phyloP scores from a whole-genome alignment of 2,888 invertebrate genomes.

The Lagria hirta region DNA sequence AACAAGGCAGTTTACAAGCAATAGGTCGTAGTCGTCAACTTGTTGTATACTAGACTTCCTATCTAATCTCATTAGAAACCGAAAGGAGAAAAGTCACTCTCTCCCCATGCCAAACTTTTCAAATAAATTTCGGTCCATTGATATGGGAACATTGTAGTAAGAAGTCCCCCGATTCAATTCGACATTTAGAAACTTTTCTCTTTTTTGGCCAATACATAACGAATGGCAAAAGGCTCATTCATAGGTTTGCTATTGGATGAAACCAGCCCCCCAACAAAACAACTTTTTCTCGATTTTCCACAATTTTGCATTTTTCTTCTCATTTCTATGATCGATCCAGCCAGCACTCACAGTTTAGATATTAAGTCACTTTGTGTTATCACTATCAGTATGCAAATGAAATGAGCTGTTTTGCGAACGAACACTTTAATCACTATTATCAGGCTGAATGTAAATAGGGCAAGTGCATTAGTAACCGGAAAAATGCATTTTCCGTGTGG shows the following conservation, averaged over 20 bases:
- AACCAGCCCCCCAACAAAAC: constrained; percentile 9
- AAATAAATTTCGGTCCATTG: constrained; percentile 20
- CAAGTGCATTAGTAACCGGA: too few relatives aligned
- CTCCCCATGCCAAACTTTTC: constrained; percentile 14
- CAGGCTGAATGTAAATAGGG: too few relatives aligned
- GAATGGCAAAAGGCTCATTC: constrained; percentile 19
- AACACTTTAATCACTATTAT: constrained; percentile 16
- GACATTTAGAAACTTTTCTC: constrained; percentile 17
- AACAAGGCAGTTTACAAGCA: too few relatives aligned
- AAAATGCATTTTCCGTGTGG: too few relatives aligned
- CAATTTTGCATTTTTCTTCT: constrained; percentile 8
- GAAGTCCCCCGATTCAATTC: constrained; percentile 10
- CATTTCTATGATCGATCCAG: constrained; percentile 5
- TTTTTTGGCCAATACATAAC: constrained; percentile 15
- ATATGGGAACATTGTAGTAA: constrained; percentile 12
- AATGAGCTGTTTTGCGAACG: constrained; percentile 11
- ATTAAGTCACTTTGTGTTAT: constrained; percentile 9
- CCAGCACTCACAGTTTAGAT: background rate
- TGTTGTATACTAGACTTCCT: too few relatives aligned
- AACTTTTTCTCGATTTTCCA: constrained; percentile 19
- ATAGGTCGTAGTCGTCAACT: too few relatives aligned
- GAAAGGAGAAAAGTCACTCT: constrained; percentile 14
- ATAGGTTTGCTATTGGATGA: constrained; percentile 2
- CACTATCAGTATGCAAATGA: constrained; percentile 8
- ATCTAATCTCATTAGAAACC: too few relatives aligned